Evolutionary conservation across 2,888 invertebrate species (phyloP).

Genomic region (Cheilosia grossa): DNA sequence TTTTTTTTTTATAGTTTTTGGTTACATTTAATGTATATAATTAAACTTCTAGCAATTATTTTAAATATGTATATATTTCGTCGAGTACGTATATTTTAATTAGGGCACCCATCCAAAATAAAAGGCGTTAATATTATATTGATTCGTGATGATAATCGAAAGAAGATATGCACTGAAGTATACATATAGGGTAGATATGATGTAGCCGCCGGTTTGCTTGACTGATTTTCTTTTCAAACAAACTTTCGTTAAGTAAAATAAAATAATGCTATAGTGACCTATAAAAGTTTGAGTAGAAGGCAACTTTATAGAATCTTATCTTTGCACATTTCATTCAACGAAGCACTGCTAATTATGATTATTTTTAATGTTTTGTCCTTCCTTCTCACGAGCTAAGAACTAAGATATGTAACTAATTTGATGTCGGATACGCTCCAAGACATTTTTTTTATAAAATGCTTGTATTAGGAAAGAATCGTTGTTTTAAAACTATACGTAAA

Average conservation of each 20-base stretch:
- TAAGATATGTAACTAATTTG: too few relatives aligned
- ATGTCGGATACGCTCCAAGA: too few relatives aligned
- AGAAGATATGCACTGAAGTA: slow-evolving; percentile 38
- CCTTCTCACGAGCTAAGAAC: background rate
- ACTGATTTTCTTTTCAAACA: background rate
- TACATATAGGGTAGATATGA: slow-evolving; percentile 25
- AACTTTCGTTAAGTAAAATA: background rate
- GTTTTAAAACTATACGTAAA: too few relatives aligned
- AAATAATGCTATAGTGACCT: background rate
- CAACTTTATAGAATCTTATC: background rate
- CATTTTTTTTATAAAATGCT: too few relatives aligned
- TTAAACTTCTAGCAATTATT: slow-evolving; percentile 44
- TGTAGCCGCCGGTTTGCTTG: slow-evolving; percentile 9
- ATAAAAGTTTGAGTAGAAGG: background rate
- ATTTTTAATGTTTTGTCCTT: background rate
- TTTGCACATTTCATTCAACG: slow-evolving; percentile 8
- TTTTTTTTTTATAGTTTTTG: slow-evolving; percentile 19
- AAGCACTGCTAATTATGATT: background rate
- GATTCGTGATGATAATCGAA: background rate
- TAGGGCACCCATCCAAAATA: slow-evolving; percentile 72
- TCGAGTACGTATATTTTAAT: slow-evolving; percentile 20
- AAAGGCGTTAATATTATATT: slow-evolving; percentile 1
- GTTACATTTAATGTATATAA: slow-evolving; percentile 51
- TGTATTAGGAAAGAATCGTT: too few relatives aligned
- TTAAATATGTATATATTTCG: slow-evolving; percentile 22